Percentiles rank a stretch among this genome's conserved stretches.
Evolutionary conservation across 2,888 invertebrate species (phyloP).

Genomic region (Erebia palarica): DNA sequence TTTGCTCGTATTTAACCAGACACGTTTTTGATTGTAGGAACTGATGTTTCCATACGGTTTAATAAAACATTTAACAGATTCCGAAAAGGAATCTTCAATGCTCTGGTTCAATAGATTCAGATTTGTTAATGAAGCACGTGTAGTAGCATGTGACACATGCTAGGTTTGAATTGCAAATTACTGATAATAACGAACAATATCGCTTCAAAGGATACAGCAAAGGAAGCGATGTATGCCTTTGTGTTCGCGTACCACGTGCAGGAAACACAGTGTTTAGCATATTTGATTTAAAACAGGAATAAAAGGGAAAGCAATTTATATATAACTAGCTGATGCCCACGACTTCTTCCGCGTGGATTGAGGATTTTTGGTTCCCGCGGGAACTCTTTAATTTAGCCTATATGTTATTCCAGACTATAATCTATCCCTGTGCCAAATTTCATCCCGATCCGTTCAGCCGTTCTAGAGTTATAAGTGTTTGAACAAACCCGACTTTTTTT

Average conservation of each 20-base stretch:
- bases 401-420: too few relatives aligned
- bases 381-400: too few relatives aligned
- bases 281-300: not conserved
- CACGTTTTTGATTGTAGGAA: not conserved
- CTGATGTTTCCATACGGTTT: not conserved
- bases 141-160: constrained; percentile 2
- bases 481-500: too few relatives aligned
- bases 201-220: constrained; percentile 15
- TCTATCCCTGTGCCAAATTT: too few relatives aligned
- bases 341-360: too few relatives aligned
- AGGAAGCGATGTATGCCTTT: constrained; percentile 4
- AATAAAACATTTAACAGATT: not conserved
- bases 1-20: too few relatives aligned
- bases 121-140: constrained; percentile 19
- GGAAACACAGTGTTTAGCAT: not conserved
- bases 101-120: not conserved
- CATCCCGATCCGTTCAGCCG: too few relatives aligned
- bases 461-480: too few relatives aligned
- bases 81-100: not conserved
- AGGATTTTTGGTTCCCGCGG: too few relatives aligned
- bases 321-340: too few relatives aligned
- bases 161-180: constrained; percentile 19
- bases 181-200: constrained; percentile 23
- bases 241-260: constrained; percentile 8
- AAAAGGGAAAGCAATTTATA: not conserved